Conservation (phyloP, 2,113 vertebrate species). For the Melanostigma gelatinosum region DNA sequence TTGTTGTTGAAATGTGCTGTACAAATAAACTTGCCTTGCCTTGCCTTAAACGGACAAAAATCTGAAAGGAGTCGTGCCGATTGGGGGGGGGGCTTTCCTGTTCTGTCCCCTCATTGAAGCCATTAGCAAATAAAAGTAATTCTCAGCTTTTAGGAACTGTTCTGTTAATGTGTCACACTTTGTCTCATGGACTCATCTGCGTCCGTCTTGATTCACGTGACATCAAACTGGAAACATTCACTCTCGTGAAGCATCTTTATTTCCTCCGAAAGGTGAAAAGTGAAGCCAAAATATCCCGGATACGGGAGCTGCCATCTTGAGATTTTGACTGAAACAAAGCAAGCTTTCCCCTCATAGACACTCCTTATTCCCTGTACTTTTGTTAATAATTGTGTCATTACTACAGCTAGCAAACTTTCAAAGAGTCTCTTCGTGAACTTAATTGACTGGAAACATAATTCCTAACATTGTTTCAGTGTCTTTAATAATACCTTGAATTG, state of each 20-base stretch:
- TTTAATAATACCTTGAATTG: constrained; percentile 9
- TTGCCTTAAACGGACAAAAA: too few relatives aligned
- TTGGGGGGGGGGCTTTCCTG: too few relatives aligned
- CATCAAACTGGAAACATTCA: neutral
- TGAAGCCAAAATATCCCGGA: too few relatives aligned
- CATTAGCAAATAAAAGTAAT: neutral
- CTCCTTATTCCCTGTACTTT: neutral
- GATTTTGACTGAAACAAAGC: too few relatives aligned
- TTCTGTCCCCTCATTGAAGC: neutral
- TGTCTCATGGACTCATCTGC: neutral
- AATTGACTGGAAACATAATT: neutral
- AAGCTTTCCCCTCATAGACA: too few relatives aligned
- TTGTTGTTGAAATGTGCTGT: too few relatives aligned
- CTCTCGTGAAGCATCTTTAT: too few relatives aligned
- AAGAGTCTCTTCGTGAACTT: neutral
- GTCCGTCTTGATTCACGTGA: neutral
- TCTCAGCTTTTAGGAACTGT: neutral
- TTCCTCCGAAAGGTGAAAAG: too few relatives aligned
- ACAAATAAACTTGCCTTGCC: too few relatives aligned
- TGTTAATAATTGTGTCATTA: neutral
- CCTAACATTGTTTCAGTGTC: constrained; percentile 13
- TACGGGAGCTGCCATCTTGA: too few relatives aligned
- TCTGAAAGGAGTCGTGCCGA: too few relatives aligned
- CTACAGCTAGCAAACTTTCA: neutral
- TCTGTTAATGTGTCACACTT: neutral